Conservation (phyloP, 1,140 invertebrate species). For the Dreissena rostriformis region DNA sequence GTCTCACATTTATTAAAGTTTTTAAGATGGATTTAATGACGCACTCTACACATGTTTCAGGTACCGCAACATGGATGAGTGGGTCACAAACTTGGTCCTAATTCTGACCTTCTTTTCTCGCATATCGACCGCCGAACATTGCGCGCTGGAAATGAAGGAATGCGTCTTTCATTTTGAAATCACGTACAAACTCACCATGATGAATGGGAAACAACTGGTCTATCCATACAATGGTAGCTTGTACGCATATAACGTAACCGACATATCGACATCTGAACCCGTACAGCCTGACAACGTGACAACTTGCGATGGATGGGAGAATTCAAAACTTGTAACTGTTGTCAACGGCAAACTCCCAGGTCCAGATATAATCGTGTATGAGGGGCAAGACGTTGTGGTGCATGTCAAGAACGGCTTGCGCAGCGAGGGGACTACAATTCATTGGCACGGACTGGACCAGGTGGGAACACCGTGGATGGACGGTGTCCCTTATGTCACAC, state of each 20-base stretch:
- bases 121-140: slow-evolving; percentile 36
- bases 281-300: slow-evolving; percentile 64
- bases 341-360: slow-evolving; percentile 76
- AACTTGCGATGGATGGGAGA: slow-evolving; percentile 72
- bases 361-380: too few species aligned
- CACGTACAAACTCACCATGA: slow-evolving; percentile 68
- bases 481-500: slow-evolving; percentile 94
- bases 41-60: too few species aligned
- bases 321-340: slow-evolving; percentile 58
- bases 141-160: slow-evolving; percentile 45
- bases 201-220: slow-evolving; percentile 53
- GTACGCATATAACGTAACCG: slow-evolving; percentile 67
- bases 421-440: too few species aligned
- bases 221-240: slow-evolving; percentile 63
- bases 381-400: too few species aligned
- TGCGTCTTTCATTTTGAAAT: slow-evolving; percentile 66
- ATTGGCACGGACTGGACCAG: slow-evolving; percentile 94
- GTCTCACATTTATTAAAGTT: too few species aligned
- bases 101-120: too few species aligned
- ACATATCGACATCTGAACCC: slow-evolving; percentile 53
- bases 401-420: too few species aligned
- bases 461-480: slow-evolving; percentile 93
- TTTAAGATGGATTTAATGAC: too few species aligned
- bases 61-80: too few species aligned
- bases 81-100: too few species aligned